Percentiles rank a stretch among this genome's conserved stretches.
Conservation (phyloP, 1,140 invertebrate species). For the Cherax destructor region DNA sequence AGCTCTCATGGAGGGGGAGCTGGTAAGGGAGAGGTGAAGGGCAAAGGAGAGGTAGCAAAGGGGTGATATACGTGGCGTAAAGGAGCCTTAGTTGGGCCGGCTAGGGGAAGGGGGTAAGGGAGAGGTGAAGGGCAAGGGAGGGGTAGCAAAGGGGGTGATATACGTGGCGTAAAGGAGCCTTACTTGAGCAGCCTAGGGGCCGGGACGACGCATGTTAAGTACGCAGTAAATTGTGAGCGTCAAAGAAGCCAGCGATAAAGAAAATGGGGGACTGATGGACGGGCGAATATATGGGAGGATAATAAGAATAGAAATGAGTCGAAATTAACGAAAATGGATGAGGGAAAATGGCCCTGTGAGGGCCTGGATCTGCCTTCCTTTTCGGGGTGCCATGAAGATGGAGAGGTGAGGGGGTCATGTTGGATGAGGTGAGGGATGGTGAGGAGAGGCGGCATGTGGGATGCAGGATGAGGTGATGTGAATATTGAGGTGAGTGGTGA, state of each 20-base stretch:
- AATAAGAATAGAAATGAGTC: slow-evolving; percentile 70
- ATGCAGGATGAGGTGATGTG: background rate
- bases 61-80: slow-evolving; percentile 52
- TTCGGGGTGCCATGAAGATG: background rate
- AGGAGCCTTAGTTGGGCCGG: slow-evolving; percentile 3
- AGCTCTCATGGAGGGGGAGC: too few species aligned
- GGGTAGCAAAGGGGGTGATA: slow-evolving; percentile 1
- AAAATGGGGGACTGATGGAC: slow-evolving; percentile 67
- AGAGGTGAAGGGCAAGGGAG: background rate
- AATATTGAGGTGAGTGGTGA: too few species aligned
- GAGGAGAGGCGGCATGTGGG: background rate
- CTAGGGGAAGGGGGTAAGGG: background rate
- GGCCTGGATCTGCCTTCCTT: slow-evolving; percentile 10
- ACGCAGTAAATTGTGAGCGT: slow-evolving; percentile 65
- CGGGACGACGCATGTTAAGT: slow-evolving; percentile 65
- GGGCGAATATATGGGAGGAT: slow-evolving; percentile 66
- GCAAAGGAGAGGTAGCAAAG: background rate
- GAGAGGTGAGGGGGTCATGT: background rate
- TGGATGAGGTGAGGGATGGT: background rate
- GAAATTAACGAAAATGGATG: slow-evolving; percentile 70
- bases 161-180: slow-evolving; percentile 54
- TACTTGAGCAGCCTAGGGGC: slow-evolving; percentile 25
- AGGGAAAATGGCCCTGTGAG: slow-evolving; percentile 41
- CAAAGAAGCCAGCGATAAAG: slow-evolving; percentile 65
- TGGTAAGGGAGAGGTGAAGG: background rate